Evolutionary conservation across 2,888 invertebrate species (phyloP), one percentile per base, ranked within the genome.

Genomic region (Lithosia quadra): DNA sequence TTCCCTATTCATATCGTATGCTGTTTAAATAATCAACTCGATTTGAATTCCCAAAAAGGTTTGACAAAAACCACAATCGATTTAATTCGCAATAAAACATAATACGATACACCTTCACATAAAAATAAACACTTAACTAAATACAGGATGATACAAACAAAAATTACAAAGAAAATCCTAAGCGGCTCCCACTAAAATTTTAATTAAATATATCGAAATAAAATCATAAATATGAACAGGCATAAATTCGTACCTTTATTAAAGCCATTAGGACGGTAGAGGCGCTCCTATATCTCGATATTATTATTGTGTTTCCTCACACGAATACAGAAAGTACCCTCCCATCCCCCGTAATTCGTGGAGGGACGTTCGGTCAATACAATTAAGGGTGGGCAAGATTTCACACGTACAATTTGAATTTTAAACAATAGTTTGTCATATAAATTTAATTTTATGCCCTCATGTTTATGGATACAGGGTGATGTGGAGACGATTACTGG

Each of bases 391-490:
- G 84, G 85, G 89, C 90, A 93, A 94, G 93, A 94, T 94, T 94
- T 93, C 90, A 90, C 91, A 91, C 92, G 93, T 92, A 91, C 92
- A 89, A 93, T 94, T 92, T 93, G 93, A 94, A 94, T 94, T 93
- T 94, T 93, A 92, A 93, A 92, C 93, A 93, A 93, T 94, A 94
- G 94, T 94, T 94, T 93, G 94, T 93, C 93, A 92, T 91, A 92
- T 92, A 91, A 93, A 94, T 93, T 93, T 92, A 92, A 93, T 94
- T 93, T 92, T 88, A 92, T 90, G 86, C 83, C 80, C 82, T 84
- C 83, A 80, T 85, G 85, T 86, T 87, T 82, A 73, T 74, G 65
- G 74, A 70, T 85, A 89, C 77, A 88, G 92, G 90, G 59, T 91
- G 93, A 71, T 68, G 70, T 59, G 69, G 11, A 10, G 11, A 28